phyloP scores from a whole-genome alignment of 2,888 invertebrate species.

The Synanthedon formicaeformis region DNA sequence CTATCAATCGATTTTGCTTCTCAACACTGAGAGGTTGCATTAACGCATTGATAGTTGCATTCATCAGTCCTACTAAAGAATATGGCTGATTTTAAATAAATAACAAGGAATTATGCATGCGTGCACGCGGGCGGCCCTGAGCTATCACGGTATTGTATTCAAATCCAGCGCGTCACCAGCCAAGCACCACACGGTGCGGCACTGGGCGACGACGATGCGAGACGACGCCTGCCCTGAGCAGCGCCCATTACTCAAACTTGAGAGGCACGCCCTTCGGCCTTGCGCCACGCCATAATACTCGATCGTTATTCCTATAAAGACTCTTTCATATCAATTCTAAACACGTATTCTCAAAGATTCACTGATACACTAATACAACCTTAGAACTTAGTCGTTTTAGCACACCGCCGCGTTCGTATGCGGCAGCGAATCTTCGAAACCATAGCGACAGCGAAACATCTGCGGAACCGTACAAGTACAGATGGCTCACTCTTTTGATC shows the following conservation, averaged over 20 bases:
- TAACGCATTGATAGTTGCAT: constrained; percentile 26
- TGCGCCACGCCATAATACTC: neutral
- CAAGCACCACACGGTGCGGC: constrained; percentile 18
- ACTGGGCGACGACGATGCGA: neutral
- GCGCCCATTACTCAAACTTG: constrained; percentile 39
- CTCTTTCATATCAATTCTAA: no score
- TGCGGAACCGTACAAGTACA: no score
- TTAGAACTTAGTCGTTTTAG: no score
- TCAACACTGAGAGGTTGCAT: neutral
- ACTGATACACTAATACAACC: no score
- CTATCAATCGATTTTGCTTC: neutral
- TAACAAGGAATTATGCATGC: constrained; percentile 54
- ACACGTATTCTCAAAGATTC: no score
- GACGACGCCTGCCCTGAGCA: constrained; percentile 20
- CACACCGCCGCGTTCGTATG: no score
- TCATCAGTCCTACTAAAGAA: constrained; percentile 34
- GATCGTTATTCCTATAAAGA: no score
- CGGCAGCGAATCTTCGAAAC: no score
- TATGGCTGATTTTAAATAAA: constrained; percentile 52
- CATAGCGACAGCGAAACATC: no score
- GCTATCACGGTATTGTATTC: constrained; percentile 66
- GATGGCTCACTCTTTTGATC: no score
- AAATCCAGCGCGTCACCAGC: constrained; percentile 48
- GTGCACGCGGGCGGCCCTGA: constrained; percentile 55
- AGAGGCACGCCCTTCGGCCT: constrained; percentile 27